Evolutionary conservation across 2,888 invertebrate genomes (phyloP).

Genomic region (Idaea dimidiata): DNA sequence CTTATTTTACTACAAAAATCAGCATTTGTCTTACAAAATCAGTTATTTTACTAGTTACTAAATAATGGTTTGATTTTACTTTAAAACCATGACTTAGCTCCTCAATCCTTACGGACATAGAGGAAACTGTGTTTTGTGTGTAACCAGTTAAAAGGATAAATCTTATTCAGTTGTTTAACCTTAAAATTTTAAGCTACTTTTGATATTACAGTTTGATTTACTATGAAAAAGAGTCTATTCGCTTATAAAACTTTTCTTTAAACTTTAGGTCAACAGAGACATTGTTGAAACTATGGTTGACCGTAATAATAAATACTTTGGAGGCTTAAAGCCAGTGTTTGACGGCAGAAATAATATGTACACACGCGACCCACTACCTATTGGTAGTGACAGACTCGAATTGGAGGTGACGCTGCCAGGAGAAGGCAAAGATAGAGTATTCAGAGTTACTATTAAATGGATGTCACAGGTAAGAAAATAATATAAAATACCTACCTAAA

Average conservation of each 20-base stretch:
- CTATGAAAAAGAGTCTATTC: background rate
- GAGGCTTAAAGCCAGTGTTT: constrained; percentile 98
- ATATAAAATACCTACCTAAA: constrained; percentile 4
- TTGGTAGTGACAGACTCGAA: constrained; percentile 97
- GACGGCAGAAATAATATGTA: constrained; percentile 99
- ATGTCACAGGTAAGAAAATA: constrained; percentile 87
- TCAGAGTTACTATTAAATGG: constrained; percentile 98
- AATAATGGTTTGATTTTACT: too few relatives aligned
- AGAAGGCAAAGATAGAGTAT: constrained; percentile 98
- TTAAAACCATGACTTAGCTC: too few relatives aligned
- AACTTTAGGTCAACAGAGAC: constrained; percentile 89
- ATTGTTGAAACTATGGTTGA: constrained; percentile 99
- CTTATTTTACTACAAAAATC: too few relatives aligned
- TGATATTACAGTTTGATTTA: background rate
- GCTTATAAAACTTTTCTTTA: background rate
- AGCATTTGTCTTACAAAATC: too few relatives aligned
- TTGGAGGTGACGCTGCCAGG: constrained; percentile 98
- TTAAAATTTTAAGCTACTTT: background rate
- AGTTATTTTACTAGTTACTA: too few relatives aligned
- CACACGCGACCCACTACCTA: constrained; percentile 97
- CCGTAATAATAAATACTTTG: constrained; percentile 97
- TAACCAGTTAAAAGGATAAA: too few relatives aligned
- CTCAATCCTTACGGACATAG: too few relatives aligned
- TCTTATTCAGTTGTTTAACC: background rate
- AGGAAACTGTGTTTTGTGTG: too few relatives aligned